phyloP scores from a whole-genome alignment of 2,888 invertebrate genomes.

The Nycteola revayana region DNA sequence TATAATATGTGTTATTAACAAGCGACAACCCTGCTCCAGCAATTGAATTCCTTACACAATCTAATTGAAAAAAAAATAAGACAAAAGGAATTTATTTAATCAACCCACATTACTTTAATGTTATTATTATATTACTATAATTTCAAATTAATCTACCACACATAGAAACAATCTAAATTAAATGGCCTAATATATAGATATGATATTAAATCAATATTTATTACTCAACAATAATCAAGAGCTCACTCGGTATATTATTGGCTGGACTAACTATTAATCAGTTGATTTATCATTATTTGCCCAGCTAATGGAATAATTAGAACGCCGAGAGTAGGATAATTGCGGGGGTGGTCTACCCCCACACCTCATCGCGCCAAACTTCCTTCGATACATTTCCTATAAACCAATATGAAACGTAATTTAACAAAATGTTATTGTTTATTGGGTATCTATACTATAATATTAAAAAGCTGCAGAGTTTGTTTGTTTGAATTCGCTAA shows the following conservation, averaged over 20 bases:
- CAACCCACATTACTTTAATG: too few species aligned
- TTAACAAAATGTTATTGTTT: too few species aligned
- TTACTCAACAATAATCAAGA: conserved; percentile 14
- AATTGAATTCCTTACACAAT: conserved; percentile 47
- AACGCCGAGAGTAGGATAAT: conserved; percentile 52
- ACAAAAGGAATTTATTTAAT: too few species aligned
- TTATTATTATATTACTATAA: too few species aligned
- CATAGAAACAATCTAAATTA: too few species aligned
- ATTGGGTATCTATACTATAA: too few species aligned
- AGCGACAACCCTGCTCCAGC: conserved; percentile 41
- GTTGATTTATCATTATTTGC: conserved; percentile 69
- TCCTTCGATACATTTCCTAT: conserved; percentile 15
- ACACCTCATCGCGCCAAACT: conserved; percentile 35
- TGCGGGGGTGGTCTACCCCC: conserved; percentile 36
- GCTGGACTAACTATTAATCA: conserved; percentile 46
- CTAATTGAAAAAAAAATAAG: too few species aligned
- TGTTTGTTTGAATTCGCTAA: too few species aligned
- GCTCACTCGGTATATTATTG: conserved; percentile 14
- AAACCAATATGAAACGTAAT: conserved; percentile 5
- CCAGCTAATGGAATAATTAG: conserved; percentile 74
- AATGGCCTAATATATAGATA: too few species aligned
- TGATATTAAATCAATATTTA: conserved; percentile 10
- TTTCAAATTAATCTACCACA: too few species aligned
- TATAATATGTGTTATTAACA: conserved; percentile 1
- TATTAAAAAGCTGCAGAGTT: too few species aligned